A percentile compares a stretch with the other conserved stretches of the same genome.
These are phyloP conservation scores for Gasterosteus nipponicus DNA, from an alignment of 2,113 vertebrate species.

Conservation along the genomic window DNA sequence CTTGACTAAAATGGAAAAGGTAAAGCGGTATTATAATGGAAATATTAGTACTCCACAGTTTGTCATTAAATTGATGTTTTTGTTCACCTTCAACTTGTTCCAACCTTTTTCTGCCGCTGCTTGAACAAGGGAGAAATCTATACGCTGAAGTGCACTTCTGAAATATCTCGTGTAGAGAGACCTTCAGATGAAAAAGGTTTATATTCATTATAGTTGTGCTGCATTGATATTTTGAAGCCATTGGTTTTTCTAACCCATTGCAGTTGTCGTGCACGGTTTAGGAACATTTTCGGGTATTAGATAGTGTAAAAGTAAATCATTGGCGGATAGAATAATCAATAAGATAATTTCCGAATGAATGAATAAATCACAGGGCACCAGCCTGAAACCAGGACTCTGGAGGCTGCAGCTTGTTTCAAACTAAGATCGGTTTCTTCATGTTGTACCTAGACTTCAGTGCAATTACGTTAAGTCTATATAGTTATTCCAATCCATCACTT, in stretches of 20 bases:
- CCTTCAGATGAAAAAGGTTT: constrained; percentile 1
- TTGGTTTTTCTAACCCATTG: neutral
- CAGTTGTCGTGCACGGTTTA: neutral
- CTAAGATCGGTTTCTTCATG: no score
- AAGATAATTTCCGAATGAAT: no score
- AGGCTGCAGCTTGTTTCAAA: no score
- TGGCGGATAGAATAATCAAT: no score
- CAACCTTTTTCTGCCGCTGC: neutral
- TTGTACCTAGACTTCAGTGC: no score
- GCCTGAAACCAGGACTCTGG: no score
- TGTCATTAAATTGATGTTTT: neutral
- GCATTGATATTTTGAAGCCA: neutral
- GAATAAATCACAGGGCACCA: no score
- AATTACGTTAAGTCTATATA: no score
- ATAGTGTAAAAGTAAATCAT: no score
- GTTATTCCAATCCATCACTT: no score
- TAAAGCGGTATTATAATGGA: neutral
- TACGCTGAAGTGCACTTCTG: neutral
- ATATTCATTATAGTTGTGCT: neutral
- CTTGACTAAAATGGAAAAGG: constrained; percentile 7
- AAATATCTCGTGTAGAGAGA: neutral
- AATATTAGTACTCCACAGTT: neutral
- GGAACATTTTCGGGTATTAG: no score
- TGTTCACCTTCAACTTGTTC: no score
- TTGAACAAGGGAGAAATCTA: neutral